Percentiles rank a stretch among this genome's conserved stretches.
Conservation (phyloP, 2,113 vertebrate species). For the Heterotilapia buettikoferi region DNA sequence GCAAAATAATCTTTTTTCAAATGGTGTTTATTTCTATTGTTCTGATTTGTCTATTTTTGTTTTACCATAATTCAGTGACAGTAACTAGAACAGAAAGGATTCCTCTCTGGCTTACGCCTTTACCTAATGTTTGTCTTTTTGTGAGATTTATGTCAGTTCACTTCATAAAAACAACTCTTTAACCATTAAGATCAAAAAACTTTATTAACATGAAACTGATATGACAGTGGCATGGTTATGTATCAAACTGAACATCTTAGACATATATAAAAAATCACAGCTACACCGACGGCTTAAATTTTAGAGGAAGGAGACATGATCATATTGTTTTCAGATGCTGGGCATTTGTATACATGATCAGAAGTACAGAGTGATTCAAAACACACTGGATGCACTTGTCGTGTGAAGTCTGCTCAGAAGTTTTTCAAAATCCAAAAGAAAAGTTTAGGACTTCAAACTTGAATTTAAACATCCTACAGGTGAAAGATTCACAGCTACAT, state of each 20-base stretch:
- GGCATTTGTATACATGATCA: background rate
- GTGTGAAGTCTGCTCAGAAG: background rate
- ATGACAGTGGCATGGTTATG: background rate
- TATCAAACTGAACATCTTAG: background rate
- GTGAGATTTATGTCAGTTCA: background rate
- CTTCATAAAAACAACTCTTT: background rate
- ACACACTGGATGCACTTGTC: background rate
- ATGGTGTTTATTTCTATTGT: background rate
- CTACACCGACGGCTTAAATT: background rate
- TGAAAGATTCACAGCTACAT: background rate
- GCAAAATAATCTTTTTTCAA: background rate
- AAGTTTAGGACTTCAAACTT: background rate
- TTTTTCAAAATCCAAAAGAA: background rate
- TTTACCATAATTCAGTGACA: background rate
- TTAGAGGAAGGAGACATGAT: background rate
- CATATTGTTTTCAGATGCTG: background rate
- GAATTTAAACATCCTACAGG: background rate
- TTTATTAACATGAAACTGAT: background rate
- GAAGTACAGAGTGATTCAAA: background rate
- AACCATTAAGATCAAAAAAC: background rate
- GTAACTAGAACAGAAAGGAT: background rate
- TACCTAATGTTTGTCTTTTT: background rate
- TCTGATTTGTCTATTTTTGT: background rate
- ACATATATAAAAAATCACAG: background rate
- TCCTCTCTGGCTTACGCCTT: background rate